Evolutionary conservation across 2,888 invertebrate genomes (phyloP), one percentile per base, ranked within the genome.

Genomic region (Volucella inanis): DNA sequence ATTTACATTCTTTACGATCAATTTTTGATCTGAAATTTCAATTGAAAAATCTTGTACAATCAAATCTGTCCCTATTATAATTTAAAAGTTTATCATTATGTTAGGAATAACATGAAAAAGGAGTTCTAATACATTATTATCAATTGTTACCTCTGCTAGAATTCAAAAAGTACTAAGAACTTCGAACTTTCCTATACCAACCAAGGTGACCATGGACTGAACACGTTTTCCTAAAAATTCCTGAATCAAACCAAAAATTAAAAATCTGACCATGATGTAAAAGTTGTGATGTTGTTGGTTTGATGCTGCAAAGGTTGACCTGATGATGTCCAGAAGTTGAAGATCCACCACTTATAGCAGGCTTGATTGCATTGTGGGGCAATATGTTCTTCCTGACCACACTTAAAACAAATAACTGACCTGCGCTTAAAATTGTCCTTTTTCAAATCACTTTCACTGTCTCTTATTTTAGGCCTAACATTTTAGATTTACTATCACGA

Each of bases 241-340:
- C 74, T 2, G 74, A 80, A 55, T 67, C 64, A 54, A 18, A 79
- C 55, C 52, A 41, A 55, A 72, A 79, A 22, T 15, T 52, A 54
- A 57, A 47, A 18, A 9, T 14, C 79, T 72, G 45, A 78, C 71
- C 61, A 39, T 41, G 62, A 9, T 72, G 31, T 18, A 31, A 47
- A 47, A 76, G 55, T 41, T 8, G 43, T 22, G 18, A 54, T 31
- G 71, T 38, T 11, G 68, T 31, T 14, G 43, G 47, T 12, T 31
- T 59, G 8, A 72, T 12, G 45, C 4, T 14, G 31, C 77, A 59
- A 8, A 55, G 9, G 38, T 55, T 57, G 14, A 70, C 55, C 43
- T 47, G 55, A 4, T 43, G 55, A 22, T 18, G n/a, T 12, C 15
- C 14, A 39, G 54, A 52, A 11, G 3, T 14, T 14, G 8, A 14